These are phyloP conservation scores for Microctonus brassicae DNA, from an alignment of 2,888 invertebrate genomes.

Conservation along the genomic window DNA sequence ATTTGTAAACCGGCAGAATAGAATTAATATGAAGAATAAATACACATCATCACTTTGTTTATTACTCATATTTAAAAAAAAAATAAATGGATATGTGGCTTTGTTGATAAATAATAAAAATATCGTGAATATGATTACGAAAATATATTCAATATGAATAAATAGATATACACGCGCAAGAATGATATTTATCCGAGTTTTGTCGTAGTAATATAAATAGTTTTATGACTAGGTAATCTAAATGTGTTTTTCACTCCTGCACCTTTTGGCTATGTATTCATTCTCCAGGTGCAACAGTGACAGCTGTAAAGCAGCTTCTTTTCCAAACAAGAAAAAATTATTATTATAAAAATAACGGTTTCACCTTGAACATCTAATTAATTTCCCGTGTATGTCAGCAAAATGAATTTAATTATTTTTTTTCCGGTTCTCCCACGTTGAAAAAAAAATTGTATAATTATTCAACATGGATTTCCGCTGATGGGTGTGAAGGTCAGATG, in stretches of 20 bases:
- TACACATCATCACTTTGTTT: background rate
- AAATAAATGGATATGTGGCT: conserved; percentile 9
- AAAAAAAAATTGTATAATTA: background rate
- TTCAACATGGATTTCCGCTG: background rate
- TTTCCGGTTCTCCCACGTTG: background rate
- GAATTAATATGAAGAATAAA: background rate
- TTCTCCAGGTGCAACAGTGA: conserved; percentile 14
- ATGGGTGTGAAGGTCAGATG: background rate
- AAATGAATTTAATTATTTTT: background rate
- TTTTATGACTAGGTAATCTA: background rate
- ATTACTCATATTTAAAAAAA: conserved; percentile 20
- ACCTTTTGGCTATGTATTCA: background rate
- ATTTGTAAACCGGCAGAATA: too few relatives aligned
- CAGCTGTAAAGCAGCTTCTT: background rate
- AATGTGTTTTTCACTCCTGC: background rate
- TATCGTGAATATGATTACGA: background rate
- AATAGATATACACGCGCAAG: background rate
- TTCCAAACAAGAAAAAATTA: background rate
- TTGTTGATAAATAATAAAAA: background rate
- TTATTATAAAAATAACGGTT: background rate
- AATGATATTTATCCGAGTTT: background rate
- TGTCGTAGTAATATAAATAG: background rate
- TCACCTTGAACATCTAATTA: background rate
- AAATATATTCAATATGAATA: background rate
- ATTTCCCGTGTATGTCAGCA: background rate